Conservation (phyloP, 1,140 invertebrate species). For the Stenopsyche tienmushanensis region DNA sequence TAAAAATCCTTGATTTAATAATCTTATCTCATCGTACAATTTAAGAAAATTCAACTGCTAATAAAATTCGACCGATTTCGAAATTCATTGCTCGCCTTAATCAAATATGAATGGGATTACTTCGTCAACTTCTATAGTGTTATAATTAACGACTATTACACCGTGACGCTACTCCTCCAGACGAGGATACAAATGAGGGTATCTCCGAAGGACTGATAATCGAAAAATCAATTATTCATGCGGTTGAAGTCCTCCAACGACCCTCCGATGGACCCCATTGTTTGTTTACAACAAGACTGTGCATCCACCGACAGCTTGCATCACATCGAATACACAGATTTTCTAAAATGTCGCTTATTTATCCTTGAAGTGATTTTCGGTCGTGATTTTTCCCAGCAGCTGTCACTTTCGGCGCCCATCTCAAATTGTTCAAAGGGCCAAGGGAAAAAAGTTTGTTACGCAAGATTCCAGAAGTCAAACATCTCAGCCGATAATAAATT, state of each 20-base stretch:
- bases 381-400: neutral
- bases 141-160: neutral
- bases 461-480: constrained; percentile 37
- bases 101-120: neutral
- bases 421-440: constrained; percentile 29
- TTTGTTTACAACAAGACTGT: constrained; percentile 17
- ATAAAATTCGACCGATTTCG: neutral
- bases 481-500: constrained; percentile 39
- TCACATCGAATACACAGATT: neutral
- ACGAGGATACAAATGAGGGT: too few relatives aligned
- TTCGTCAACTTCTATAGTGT: neutral
- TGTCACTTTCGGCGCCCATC: constrained; percentile 20
- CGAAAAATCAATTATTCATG: constrained; percentile 43
- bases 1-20: neutral
- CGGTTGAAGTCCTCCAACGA: neutral
- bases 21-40: neutral
- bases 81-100: neutral
- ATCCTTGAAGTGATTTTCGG: too few relatives aligned
- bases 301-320: neutral
- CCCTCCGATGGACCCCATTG: neutral
- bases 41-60: neutral
- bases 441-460: constrained; percentile 16
- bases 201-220: constrained; percentile 37
- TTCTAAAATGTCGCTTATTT: too few relatives aligned
- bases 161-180: too few relatives aligned